These are phyloP conservation scores for Cynaeus angustus DNA, from an alignment of 2,888 invertebrate genomes.

Conservation along the genomic window DNA sequence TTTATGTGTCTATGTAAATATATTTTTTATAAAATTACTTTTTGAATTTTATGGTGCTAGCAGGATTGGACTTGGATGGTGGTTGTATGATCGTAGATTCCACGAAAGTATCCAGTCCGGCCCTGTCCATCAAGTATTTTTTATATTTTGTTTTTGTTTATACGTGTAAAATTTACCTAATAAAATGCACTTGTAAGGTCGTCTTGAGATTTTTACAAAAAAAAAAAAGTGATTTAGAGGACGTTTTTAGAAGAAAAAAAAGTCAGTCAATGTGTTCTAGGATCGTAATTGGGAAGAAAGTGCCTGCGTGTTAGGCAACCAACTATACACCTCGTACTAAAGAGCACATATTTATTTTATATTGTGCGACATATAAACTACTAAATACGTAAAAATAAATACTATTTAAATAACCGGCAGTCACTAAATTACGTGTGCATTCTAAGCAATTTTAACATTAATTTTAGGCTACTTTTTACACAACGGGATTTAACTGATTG, in stretches of 20 bases:
- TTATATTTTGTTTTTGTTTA: conserved; percentile 17
- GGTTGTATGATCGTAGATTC: too few relatives aligned
- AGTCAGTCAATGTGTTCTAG: too few relatives aligned
- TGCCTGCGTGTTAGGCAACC: too few relatives aligned
- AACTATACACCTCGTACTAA: too few relatives aligned
- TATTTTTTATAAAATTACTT: conserved; percentile 6
- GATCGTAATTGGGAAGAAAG: too few relatives aligned
- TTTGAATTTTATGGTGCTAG: conserved; percentile 34
- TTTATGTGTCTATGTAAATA: conserved; percentile 38
- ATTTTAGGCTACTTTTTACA: too few relatives aligned
- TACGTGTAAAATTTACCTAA: conserved; percentile 12
- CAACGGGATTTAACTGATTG: conserved; percentile 1
- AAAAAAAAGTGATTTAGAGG: too few relatives aligned
- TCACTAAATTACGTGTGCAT: conserved; percentile 14
- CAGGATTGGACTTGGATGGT: conserved; percentile 19
- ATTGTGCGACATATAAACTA: too few relatives aligned
- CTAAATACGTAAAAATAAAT: conserved; percentile 17
- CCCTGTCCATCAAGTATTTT: conserved; percentile 26
- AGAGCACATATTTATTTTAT: too few relatives aligned
- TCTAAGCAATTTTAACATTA: background rate
- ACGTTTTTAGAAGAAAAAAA: too few relatives aligned
- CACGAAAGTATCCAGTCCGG: too few relatives aligned
- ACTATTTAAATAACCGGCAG: conserved; percentile 32
- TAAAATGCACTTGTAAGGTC: background rate
- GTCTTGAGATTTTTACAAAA: too few relatives aligned